Percentiles rank a stretch among this genome's conserved stretches.
phyloP scores from a whole-genome alignment of 2,113 vertebrate genomes.

The Ceyx margarethae region DNA sequence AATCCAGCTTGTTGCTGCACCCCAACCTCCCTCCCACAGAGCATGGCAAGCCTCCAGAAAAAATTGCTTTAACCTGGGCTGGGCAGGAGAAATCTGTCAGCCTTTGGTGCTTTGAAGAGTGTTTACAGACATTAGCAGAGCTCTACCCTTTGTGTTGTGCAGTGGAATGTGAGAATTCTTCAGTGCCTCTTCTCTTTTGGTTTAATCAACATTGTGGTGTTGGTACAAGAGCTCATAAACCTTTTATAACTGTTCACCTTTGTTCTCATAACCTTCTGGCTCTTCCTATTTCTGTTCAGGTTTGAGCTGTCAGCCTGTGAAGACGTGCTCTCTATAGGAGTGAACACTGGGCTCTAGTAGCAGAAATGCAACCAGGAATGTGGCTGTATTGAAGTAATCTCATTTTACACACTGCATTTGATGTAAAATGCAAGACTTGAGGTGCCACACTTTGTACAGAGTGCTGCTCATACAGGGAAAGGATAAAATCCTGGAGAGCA shows the following conservation, averaged over 20 bases:
- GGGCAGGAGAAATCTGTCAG: neutral
- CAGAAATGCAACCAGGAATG: neutral
- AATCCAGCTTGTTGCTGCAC: constrained; percentile 30
- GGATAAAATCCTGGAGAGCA: neutral
- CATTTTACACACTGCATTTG: neutral
- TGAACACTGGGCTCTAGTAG: neutral
- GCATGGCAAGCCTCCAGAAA: constrained; percentile 32
- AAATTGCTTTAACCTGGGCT: constrained; percentile 28
- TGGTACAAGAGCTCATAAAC: neutral
- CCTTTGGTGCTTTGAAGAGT: constrained; percentile 10
- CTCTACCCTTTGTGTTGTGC: neutral
- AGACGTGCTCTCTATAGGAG: neutral
- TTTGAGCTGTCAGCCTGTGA: neutral
- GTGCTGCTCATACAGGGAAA: neutral
- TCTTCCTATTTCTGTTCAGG: neutral
- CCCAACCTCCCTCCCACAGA: constrained; percentile 2
- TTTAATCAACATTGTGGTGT: neutral
- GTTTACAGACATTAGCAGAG: constrained; percentile 1
- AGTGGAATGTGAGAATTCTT: constrained; percentile 3
- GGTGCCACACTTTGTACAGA: neutral
- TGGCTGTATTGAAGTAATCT: neutral
- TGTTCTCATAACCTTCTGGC: neutral
- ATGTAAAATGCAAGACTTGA: neutral
- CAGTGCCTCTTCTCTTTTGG: neutral
- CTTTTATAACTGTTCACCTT: neutral